Evolutionary conservation across 2,113 vertebrate genomes (phyloP).

Genomic region (Melanerpes formicivorus): DNA sequence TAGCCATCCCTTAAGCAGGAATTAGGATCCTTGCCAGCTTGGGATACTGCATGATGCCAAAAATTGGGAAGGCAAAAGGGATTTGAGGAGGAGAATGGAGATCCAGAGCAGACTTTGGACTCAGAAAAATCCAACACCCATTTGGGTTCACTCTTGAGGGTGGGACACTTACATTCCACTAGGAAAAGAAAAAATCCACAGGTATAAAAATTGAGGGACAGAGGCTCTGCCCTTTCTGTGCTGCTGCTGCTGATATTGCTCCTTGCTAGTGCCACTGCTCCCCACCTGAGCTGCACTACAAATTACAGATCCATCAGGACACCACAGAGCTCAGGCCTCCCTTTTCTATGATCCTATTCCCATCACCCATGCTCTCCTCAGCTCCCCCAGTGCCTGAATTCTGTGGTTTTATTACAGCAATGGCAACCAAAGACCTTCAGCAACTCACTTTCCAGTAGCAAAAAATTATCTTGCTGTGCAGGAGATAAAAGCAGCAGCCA

Average conservation of each 20-base stretch:
- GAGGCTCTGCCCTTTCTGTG: background rate
- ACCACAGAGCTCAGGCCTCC: background rate
- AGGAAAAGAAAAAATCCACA: background rate
- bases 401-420: background rate
- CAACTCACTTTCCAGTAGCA: background rate
- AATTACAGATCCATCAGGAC: background rate
- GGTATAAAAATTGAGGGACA: accelerated
- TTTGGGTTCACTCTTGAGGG: background rate
- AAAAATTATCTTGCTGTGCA: background rate
- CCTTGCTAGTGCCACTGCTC: background rate
- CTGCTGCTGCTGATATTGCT: background rate
- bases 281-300: background rate
- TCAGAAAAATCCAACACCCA: accelerated
- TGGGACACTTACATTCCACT: accelerated
- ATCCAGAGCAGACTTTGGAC: accelerated
- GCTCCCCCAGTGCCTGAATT: background rate
- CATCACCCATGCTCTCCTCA: background rate
- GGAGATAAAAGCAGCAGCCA: background rate
- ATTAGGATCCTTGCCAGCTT: background rate
- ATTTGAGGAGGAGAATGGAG: background rate
- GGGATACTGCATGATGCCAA: background rate
- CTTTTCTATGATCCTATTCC: background rate
- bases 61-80: background rate
- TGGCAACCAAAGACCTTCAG: background rate
- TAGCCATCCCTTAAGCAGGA: background rate